Evolutionary conservation across 2,113 vertebrate species (phyloP).

Genomic region (Stictonetta naevosa): DNA sequence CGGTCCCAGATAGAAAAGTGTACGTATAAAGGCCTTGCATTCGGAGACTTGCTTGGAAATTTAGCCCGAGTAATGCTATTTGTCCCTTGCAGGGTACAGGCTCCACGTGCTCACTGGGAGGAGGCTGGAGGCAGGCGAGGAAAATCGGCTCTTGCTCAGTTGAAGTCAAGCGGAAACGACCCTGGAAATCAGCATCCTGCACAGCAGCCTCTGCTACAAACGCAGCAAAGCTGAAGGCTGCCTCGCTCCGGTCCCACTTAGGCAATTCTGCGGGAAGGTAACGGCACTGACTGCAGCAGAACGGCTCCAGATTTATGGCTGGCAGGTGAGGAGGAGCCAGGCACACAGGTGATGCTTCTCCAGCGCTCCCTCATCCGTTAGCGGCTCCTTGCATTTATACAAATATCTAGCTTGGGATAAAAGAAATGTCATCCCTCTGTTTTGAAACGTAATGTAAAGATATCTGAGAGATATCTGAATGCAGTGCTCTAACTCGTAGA

Average conservation of each 20-base stretch:
- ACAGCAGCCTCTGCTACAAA: background rate
- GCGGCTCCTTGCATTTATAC: background rate
- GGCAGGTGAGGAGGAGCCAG: background rate
- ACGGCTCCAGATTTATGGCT: background rate
- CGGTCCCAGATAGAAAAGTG: background rate
- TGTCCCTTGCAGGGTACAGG: background rate
- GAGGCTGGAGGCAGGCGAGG: rapidly evolving
- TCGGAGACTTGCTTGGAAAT: background rate
- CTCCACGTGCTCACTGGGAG: rapidly evolving
- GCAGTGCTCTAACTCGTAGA: background rate
- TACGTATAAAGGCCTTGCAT: background rate
- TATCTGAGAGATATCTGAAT: background rate
- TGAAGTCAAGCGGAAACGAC: background rate
- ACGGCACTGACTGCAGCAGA: background rate
- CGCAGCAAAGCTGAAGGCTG: background rate
- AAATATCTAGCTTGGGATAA: background rate
- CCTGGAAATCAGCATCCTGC: background rate
- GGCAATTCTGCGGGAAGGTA: background rate
- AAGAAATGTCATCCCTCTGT: background rate
- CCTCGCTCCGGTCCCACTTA: background rate
- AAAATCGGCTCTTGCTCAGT: background rate
- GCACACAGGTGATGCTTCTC: background rate
- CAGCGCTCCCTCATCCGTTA: background rate
- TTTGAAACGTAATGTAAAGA: background rate
- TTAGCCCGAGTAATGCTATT: background rate